Evolutionary conservation across 1,140 invertebrate genomes (phyloP), one percentile per base, ranked within the genome.

Genomic region (Drosophila grimshawi): DNA sequence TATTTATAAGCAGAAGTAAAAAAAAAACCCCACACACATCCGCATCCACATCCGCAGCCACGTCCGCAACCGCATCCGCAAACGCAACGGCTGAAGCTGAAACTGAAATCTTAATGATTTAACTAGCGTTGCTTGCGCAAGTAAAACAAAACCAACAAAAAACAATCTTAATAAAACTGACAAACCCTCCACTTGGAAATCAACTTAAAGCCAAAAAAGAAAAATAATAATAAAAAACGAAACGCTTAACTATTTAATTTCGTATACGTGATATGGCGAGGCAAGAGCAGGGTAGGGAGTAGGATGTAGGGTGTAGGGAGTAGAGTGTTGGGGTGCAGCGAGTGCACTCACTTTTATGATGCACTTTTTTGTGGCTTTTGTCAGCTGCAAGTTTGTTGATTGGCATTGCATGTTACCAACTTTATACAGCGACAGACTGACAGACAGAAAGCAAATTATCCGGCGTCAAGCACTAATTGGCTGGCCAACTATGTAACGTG

Each of bases 371-470:
- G 37, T 74, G 59, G 60, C 63, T 48, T 64, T 56, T 56, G 43
- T 39, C 48, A 35, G 46, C 11, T 66, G 75, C 67, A 69, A 86
- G 82, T 66, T 74, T 69, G 70, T 69, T 65, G 63, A 37, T 52
- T 35, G 61, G 37, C 61, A 74, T 81, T 73, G 79, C 70, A 79
- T 86, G 82, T 86, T 86, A 78, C 70, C 78, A 86, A 52, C 60
- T 76, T 72, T 45, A 77, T 52, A 53, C 62, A 63, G 49, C 33
- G 64, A 56, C 61, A 8, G 57, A 71, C 48, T 64, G 65, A 62
- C 61, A 66, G n/a, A 51, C 64, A 86, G 80, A 75, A 72, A 69
- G 56, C 65, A 88, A 86, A 86, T 88, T 88, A 86, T 83, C 82
- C 76, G 69, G 72, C 83, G 57, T 66, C 79, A 68, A 61, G 52